Percentiles rank a stretch among this genome's conserved stretches.
Evolutionary conservation across 2,888 invertebrate species (phyloP).

Genomic region (Sinohyriopsis cumingii): DNA sequence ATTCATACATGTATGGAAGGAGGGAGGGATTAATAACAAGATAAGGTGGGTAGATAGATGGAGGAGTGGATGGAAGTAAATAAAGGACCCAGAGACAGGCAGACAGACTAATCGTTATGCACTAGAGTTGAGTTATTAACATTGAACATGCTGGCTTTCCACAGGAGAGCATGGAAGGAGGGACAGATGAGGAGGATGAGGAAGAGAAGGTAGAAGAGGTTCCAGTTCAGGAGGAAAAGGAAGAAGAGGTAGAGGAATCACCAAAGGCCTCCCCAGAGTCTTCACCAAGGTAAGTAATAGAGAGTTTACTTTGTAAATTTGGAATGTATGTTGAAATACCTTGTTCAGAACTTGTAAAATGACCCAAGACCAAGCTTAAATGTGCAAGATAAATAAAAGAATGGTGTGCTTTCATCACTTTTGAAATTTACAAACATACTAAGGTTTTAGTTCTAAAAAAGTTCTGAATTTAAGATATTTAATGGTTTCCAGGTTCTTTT

Average conservation of each 20-base stretch:
- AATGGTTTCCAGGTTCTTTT: too few species aligned
- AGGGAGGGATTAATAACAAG: too few species aligned
- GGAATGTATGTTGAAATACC: not conserved
- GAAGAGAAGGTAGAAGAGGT: conserved; percentile 26
- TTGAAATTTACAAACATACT: too few species aligned
- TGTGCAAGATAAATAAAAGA: too few species aligned
- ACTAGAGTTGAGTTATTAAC: not conserved
- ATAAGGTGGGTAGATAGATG: too few species aligned
- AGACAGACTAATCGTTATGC: too few species aligned
- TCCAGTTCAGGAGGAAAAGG: conserved; percentile 33
- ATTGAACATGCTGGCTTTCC: not conserved
- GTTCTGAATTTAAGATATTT: too few species aligned
- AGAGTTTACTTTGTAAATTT: not conserved
- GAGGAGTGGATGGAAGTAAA: too few species aligned
- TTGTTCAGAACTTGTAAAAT: not conserved
- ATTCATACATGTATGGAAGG: too few species aligned
- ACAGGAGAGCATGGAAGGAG: conserved; percentile 18
- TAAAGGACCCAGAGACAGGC: too few species aligned
- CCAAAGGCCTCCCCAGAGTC: conserved; percentile 13
- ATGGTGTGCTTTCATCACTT: too few species aligned
- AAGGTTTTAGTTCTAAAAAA: too few species aligned
- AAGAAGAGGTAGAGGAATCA: conserved; percentile 26
- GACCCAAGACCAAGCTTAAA: conserved; percentile 9
- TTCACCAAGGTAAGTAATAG: not conserved
- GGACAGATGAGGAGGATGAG: conserved; percentile 38